Evolutionary conservation across 1,140 invertebrate species (phyloP), one percentile per base, ranked within the genome.

Genomic region (Hormaphis cornu): DNA sequence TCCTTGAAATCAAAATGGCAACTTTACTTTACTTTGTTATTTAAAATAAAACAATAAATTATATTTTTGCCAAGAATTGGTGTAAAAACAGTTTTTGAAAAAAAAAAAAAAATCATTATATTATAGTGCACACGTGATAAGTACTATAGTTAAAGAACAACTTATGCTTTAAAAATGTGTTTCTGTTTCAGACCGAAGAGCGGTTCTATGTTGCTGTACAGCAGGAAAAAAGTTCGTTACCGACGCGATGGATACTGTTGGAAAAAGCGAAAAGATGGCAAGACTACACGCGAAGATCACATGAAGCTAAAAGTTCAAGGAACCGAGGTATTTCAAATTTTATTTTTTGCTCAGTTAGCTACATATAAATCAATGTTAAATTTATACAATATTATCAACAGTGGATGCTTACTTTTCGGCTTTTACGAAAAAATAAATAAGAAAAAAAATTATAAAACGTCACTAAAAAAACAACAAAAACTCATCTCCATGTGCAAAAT

Each of bases 271-370:
- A 97, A 97, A 80, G 95, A 98, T 79, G 95, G 95, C 7, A 97
- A 97, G 80, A 97, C 95, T 53, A 98, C 95, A 28, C 81, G 96
- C 73, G 96, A 98, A 80, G 96, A 98, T 85, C 95, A 98, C 79
- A 97, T 98, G 95, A 98, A 98, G 80, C 84, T 98, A 42, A 98
- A 98, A 85, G 95, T 98, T 72, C 91, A 95, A 82, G 92, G 92
- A 73, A 90, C 90, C 70, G 93, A 96, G 86, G 91, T 93, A 75
- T 84, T 33, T 35, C 14, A 7, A 46, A 48, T 20, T 16, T 12
- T 10, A 22, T 54, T 26, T 37, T 56, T 16, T 40, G 4, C 12
- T n/a, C n/a, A n/a, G n/a, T n/a, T n/a, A n/a, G n/a, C n/a, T n/a
- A n/a, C n/a, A n/a, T n/a, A n/a, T n/a, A n/a, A 42, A 42, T n/a